phyloP scores from a whole-genome alignment of 2,888 invertebrate genomes.

The Apeira syringaria region DNA sequence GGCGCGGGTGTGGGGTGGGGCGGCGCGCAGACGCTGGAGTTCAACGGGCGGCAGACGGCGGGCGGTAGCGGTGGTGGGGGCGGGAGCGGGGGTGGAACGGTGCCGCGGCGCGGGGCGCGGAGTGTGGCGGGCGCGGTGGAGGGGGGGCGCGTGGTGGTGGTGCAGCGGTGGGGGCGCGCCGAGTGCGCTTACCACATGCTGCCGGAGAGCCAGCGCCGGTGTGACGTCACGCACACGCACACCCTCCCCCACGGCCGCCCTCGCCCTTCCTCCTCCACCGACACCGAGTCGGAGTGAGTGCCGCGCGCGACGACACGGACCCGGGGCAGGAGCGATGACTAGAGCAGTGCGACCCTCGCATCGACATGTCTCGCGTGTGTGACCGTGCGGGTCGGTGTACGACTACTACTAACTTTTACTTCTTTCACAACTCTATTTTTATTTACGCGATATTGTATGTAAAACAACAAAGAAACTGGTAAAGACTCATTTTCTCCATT shows the following conservation, averaged over 20 bases:
- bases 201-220: slow-evolving; percentile 48
- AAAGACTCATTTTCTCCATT: too few relatives aligned
- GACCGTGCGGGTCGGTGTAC: too few relatives aligned
- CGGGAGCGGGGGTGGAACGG: slow-evolving; percentile 39
- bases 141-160: slow-evolving; percentile 38
- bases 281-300: slow-evolving; percentile 79
- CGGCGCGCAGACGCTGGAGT: slow-evolving; percentile 30
- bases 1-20: slow-evolving; percentile 18
- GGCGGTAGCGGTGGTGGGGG: slow-evolving; percentile 5
- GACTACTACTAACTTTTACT: too few relatives aligned
- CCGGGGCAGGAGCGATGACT: too few relatives aligned
- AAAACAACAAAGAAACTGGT: too few relatives aligned
- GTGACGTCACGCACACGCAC: background rate
- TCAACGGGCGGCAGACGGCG: slow-evolving; percentile 36
- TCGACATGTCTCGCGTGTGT: too few relatives aligned
- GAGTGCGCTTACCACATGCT: slow-evolving; percentile 45
- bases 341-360: too few relatives aligned
- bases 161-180: slow-evolving; percentile 37
- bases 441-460: too few relatives aligned
- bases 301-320: too few relatives aligned
- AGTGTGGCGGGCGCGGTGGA: slow-evolving; percentile 19
- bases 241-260: background rate
- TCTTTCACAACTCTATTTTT: too few relatives aligned
- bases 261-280: slow-evolving; percentile 63
- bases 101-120: slow-evolving; percentile 41